These are phyloP conservation scores for Siderastrea siderea DNA, from an alignment of 92 coral and sea anemone genomes.

Conservation along the genomic window DNA sequence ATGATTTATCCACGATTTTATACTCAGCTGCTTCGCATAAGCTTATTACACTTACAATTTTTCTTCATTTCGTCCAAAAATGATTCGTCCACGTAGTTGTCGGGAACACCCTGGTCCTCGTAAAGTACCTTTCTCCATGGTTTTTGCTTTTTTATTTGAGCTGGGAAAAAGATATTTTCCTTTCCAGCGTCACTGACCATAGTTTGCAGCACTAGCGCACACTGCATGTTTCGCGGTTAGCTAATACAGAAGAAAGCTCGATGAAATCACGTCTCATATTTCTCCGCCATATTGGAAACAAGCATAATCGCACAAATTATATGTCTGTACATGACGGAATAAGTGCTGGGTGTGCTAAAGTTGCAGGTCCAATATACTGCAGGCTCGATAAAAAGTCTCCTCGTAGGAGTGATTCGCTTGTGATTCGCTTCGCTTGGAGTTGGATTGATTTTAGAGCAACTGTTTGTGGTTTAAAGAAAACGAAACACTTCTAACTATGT, in stretches of 20 bases:
- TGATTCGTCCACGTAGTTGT: conserved; percentile 96
- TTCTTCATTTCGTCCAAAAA: conserved; percentile 94
- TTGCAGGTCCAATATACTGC: neutral
- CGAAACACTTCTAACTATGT: neutral
- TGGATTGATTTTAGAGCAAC: no score
- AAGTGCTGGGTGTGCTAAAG: neutral
- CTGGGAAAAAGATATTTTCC: conserved; percentile 2
- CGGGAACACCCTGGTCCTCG: conserved; percentile 93
- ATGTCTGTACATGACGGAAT: conserved; percentile 3
- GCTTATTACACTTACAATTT: conserved; percentile 74
- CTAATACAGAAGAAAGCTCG: neutral
- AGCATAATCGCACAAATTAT: neutral
- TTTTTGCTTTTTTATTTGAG: conserved; percentile 27
- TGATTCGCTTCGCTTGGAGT: no score
- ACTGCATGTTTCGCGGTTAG: conserved; percentile 22
- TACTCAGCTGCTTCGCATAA: neutral
- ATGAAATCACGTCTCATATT: neutral
- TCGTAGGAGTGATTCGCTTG: no score
- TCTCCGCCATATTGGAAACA: conserved; percentile 26
- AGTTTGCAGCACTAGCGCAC: conserved; percentile 26
- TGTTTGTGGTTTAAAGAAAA: no score
- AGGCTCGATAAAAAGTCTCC: neutral
- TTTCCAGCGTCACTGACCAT: conserved; percentile 27
- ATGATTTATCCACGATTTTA: neutral
- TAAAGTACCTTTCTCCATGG: conserved; percentile 93